Evolutionary conservation across 2,113 vertebrate species (phyloP), one percentile per base, ranked within the genome.

Genomic region (Camelus bactrianus): DNA sequence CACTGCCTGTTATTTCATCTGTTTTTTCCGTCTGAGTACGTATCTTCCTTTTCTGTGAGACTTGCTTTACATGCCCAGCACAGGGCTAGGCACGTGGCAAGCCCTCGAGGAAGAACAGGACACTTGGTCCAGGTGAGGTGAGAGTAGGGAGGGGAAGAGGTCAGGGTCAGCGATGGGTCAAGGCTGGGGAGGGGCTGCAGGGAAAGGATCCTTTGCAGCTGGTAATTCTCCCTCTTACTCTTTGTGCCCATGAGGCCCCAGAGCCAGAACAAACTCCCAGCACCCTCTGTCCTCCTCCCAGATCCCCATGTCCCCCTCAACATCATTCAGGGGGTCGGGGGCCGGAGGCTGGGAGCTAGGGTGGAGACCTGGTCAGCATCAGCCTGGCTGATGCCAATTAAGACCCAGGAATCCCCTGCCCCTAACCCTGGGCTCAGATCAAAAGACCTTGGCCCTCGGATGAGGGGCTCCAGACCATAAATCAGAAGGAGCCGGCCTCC

Each of bases 341-440:
- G 50, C 56, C 76, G 5, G 65, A 64, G 8, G 50, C 56, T 17
- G 32, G 42, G 77, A 54, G 22, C 70, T 60, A 64, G 32, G 64
- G 54, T 0, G 20, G 70, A 54, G 96, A 15, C 92, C 91, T 93
- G 94, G 58, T 70, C 89, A 79, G 50, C 50, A 73, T 97, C 95
- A 83, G 38, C 42, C 85, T 13, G 72, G 62, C 91, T 28, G 91
- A 91, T 95, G 85, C 89, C 89, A 94, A 89, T 97, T 95, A 93
- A 94, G 85, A 65, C 76, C 81, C 85, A 65, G 72, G 85, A 73
- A 77, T 76, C 81, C 94, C 89, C 85, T 88, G 81, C 56, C 85
- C 60, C 83, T 82, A n/a, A 58, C 65, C 75, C 93, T 69, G 93
- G 81, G 62, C 81, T 89, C 76, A 94, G 89, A 97, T 97, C 96